phyloP scores from a whole-genome alignment of 2,113 vertebrate genomes.

The Misgurnus mizolepis region DNA sequence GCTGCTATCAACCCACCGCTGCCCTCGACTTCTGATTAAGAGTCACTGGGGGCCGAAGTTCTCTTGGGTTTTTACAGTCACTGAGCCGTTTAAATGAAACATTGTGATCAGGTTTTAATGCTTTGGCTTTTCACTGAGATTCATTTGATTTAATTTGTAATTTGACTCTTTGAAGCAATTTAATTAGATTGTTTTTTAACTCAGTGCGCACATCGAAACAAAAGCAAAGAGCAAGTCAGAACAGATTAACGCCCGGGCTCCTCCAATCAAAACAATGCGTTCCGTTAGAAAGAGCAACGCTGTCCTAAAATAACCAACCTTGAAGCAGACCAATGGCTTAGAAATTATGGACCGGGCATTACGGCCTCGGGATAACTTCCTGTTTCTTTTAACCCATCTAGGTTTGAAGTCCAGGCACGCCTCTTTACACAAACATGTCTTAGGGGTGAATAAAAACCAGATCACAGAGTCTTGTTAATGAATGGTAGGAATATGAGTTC shows the following conservation, averaged over 20 bases:
- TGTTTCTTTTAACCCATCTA: slow-evolving; percentile 19
- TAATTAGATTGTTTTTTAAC: slow-evolving; percentile 18
- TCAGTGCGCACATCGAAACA: background rate
- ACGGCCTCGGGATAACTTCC: slow-evolving; percentile 49
- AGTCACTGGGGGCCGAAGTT: background rate
- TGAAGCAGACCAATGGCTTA: slow-evolving; percentile 23
- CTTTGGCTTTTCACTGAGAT: slow-evolving; percentile 11
- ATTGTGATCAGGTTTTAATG: background rate
- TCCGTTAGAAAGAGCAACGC: background rate
- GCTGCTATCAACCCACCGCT: slow-evolving; percentile 23
- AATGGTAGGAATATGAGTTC: slow-evolving; percentile 23
- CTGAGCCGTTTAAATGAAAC: slow-evolving; percentile 25
- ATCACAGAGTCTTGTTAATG: slow-evolving; percentile 33
- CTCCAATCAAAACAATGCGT: background rate
- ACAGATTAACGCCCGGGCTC: background rate
- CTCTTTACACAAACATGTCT: slow-evolving; percentile 14
- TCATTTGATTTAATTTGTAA: slow-evolving; percentile 19
- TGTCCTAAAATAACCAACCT: background rate
- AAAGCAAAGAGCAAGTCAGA: background rate
- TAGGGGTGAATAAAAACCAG: slow-evolving; percentile 23
- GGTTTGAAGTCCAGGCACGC: slow-evolving; percentile 50
- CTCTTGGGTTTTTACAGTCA: slow-evolving; percentile 7
- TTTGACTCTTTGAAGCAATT: slow-evolving; percentile 7
- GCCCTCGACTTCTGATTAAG: slow-evolving; percentile 1
- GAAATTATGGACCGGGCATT: slow-evolving; percentile 32